Percentiles rank a stretch among this genome's conserved stretches.
These are phyloP conservation scores for Neodiprion virginianus DNA, from an alignment of 1,140 invertebrate species.

Conservation along the genomic window DNA sequence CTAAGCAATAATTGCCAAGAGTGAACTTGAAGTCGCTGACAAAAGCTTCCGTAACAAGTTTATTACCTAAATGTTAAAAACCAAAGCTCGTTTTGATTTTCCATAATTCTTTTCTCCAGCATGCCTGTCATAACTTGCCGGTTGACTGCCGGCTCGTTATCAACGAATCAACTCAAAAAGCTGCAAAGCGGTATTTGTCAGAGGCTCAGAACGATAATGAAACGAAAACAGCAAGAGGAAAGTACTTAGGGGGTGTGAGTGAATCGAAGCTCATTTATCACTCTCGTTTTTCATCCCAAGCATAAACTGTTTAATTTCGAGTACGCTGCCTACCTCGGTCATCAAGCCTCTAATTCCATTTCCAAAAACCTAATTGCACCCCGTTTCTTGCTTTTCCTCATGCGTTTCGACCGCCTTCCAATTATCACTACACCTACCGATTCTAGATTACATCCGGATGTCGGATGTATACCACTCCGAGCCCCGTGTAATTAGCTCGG, in stretches of 20 bases:
- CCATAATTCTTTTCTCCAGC: neutral
- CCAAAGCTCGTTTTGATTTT: neutral
- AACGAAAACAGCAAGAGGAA: neutral
- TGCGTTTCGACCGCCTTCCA: neutral
- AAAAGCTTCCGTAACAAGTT: too few relatives aligned
- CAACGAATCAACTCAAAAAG: conserved; percentile 22
- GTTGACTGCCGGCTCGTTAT: conserved; percentile 21
- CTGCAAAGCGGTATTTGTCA: neutral
- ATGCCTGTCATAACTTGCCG: neutral
- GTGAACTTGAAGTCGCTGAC: too few relatives aligned
- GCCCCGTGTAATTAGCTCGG: neutral
- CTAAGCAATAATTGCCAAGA: too few relatives aligned
- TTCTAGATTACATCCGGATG: neutral
- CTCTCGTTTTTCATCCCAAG: neutral
- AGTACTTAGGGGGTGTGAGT: neutral
- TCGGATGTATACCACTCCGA: too few relatives aligned
- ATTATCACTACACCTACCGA: neutral
- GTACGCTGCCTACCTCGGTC: neutral
- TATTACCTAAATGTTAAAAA: too few relatives aligned
- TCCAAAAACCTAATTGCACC: too few relatives aligned
- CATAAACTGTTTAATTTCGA: neutral
- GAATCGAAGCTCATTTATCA: too few relatives aligned
- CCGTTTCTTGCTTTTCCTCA: neutral
- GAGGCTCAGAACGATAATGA: conserved; percentile 3
- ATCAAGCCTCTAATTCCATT: neutral